These are phyloP conservation scores for Melanotaenia pygmaea DNA, from an alignment of 2,797 vertebrate genomes.

Conservation along the genomic window DNA sequence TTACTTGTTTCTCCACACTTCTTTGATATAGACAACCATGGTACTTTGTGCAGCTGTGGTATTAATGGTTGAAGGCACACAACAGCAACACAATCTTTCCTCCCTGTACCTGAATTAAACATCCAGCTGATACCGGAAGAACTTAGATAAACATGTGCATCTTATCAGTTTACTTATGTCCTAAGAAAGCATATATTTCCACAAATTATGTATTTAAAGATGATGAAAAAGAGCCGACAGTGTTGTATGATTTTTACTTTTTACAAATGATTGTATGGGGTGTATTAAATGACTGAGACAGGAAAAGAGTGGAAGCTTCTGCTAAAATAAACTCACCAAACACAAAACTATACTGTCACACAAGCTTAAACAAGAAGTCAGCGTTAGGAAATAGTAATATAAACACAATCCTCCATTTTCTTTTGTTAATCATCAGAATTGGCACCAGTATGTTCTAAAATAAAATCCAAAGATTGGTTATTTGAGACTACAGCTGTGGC, in stretches of 20 bases:
- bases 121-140: not conserved
- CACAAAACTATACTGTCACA: conserved; percentile 27
- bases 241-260: not conserved
- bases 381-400: conserved; percentile 22
- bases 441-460: conserved; percentile 20
- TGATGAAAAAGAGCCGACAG: too few species aligned
- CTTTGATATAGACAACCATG: conserved; percentile 5
- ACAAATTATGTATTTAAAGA: not conserved
- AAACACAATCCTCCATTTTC: conserved; percentile 35
- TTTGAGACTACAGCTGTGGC: conserved; percentile 41
- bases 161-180: not conserved
- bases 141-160: not conserved
- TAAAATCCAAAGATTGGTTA: conserved; percentile 35
- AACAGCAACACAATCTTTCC: not conserved
- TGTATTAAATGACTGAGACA: not conserved
- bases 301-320: conserved; percentile 15
- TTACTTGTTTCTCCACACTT: conserved; percentile 23
- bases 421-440: conserved; percentile 25
- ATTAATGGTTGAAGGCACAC: conserved; percentile 10
- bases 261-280: too few species aligned
- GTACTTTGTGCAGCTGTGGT: conserved; percentile 15
- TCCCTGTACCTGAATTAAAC: conserved; percentile 9
- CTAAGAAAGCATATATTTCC: not conserved
- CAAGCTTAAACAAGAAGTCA: conserved; percentile 41
- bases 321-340: conserved; percentile 45